Percentiles rank a stretch among this genome's conserved stretches.
Conservation (phyloP, 2,797 vertebrate genomes). For the Rallus crepitans region DNA sequence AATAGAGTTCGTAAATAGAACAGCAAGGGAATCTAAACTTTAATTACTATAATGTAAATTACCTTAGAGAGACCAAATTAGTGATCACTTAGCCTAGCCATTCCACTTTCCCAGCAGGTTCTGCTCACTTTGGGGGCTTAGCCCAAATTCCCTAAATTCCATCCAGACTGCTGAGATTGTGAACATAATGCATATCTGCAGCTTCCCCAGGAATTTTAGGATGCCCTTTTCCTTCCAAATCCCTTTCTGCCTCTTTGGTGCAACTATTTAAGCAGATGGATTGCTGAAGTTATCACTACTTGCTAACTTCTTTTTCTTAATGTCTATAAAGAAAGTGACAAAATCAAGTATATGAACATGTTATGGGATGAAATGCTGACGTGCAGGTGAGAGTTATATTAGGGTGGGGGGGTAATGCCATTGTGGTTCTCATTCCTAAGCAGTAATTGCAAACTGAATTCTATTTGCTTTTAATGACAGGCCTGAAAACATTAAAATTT, state of each 20-base stretch:
- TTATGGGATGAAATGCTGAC: not conserved
- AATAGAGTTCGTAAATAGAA: conserved; percentile 63
- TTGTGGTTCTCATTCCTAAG: not conserved
- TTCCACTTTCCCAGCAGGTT: conserved; percentile 41
- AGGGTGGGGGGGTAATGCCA: not conserved
- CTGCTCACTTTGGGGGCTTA: conserved; percentile 41
- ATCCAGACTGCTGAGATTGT: not conserved
- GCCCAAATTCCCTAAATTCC: conserved; percentile 57
- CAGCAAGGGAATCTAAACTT: conserved; percentile 57
- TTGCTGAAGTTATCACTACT: not conserved
- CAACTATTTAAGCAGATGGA: not conserved
- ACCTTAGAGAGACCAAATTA: conserved; percentile 60
- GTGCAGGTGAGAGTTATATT: not conserved
- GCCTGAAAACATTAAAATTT: not conserved
- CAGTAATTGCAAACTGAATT: not conserved
- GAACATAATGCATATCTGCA: not conserved
- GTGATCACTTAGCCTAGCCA: conserved; percentile 47
- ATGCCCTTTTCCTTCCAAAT: not conserved
- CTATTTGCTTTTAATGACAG: conserved; percentile 12
- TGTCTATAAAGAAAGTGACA: not conserved
- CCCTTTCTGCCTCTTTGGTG: not conserved
- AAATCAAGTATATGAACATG: not conserved
- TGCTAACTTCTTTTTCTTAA: not conserved
- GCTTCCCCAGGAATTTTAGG: not conserved
- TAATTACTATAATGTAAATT: conserved; percentile 58